Percentiles rank a stretch among this genome's conserved stretches.
Conservation (phyloP, 2,888 invertebrate species). For the Phortica magna region DNA sequence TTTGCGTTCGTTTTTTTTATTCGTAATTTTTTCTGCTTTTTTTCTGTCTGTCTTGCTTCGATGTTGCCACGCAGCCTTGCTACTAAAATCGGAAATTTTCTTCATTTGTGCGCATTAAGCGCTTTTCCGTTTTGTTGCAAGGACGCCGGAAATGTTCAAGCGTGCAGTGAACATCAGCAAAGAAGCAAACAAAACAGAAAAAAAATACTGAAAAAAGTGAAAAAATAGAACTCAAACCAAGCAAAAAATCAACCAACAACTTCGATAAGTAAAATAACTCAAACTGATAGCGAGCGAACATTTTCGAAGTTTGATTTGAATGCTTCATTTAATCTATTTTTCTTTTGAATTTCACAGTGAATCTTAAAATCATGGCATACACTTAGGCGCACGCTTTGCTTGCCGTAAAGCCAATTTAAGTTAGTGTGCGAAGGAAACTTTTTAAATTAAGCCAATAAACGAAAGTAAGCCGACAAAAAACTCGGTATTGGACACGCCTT, state of each 20-base stretch:
- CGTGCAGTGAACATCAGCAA: slow-evolving; percentile 45
- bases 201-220: slow-evolving; percentile 17
- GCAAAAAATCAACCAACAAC: slow-evolving; percentile 21
- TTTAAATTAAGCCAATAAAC: slow-evolving; percentile 16
- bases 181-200: slow-evolving; percentile 17
- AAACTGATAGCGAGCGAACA: slow-evolving; percentile 36
- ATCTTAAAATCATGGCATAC: slow-evolving; percentile 13
- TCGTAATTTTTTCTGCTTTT: not conserved
- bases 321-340: slow-evolving; percentile 54
- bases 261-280: slow-evolving; percentile 19
- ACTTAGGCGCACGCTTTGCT: not conserved
- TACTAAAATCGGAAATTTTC: slow-evolving; percentile 44
- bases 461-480: not conserved
- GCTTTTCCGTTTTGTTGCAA: slow-evolving; percentile 33
- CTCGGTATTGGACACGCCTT: not conserved
- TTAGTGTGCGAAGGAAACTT: slow-evolving; percentile 26
- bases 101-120: slow-evolving; percentile 53
- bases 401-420: slow-evolving; percentile 16
- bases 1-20: not conserved
- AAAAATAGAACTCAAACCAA: slow-evolving; percentile 16
- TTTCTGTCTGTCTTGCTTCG: not conserved
- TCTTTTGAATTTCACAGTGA: slow-evolving; percentile 20
- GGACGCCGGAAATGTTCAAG: slow-evolving; percentile 42
- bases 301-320: slow-evolving; percentile 53
- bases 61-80: not conserved